Evolutionary conservation across 1,140 invertebrate genomes (phyloP), one percentile per base, ranked within the genome.

Genomic region (Dendrolimus punctatus): DNA sequence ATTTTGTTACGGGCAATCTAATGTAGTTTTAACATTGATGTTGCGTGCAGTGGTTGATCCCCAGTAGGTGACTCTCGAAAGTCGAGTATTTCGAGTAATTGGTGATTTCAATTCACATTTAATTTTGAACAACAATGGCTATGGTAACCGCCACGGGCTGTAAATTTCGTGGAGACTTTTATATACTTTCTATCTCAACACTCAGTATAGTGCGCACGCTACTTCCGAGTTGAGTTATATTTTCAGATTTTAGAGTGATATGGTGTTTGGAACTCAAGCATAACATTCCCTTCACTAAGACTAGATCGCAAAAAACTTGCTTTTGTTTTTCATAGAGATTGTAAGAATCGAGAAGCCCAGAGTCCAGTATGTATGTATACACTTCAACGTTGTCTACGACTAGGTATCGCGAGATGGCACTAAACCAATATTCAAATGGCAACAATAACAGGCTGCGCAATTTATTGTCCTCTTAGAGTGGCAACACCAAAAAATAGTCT

Each of bases 71-170:
- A 58, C 57, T 64, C 38, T 62, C 54, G 60, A 52, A 58, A 58
- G 64, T 75, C 68, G 72, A 75, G 72, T 72, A 68, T 55, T 53
- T 8, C 58, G 41, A 54, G 58, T 67, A 73, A 69, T 75, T 66
- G 70, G 54, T 67, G 64, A 71, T 68, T 66, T 59, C 68, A 71
- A 73, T 76, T 76, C 71, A 71, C 69, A 70, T 62, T 51, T 39
- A 51, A 51, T 37, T 41, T 38, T 48, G 7, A 45, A 37, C n/a
- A 7, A 66, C 51, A 48, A 50, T 62, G 58, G 23, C 60, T 62
- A 68, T 68, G 59, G 63, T 64, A 64, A 23, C 10, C 50, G 55
- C 58, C 53, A 62, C 64, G 58, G 58, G 50, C 65, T 48, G 63
- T 66, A 69, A 66, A 66, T 62, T 72, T 68, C 60, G 68, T 68